Percentiles rank a stretch among this genome's conserved stretches.
Conservation (phyloP, 2,113 vertebrate genomes). For the Corythornis vintsioides region DNA sequence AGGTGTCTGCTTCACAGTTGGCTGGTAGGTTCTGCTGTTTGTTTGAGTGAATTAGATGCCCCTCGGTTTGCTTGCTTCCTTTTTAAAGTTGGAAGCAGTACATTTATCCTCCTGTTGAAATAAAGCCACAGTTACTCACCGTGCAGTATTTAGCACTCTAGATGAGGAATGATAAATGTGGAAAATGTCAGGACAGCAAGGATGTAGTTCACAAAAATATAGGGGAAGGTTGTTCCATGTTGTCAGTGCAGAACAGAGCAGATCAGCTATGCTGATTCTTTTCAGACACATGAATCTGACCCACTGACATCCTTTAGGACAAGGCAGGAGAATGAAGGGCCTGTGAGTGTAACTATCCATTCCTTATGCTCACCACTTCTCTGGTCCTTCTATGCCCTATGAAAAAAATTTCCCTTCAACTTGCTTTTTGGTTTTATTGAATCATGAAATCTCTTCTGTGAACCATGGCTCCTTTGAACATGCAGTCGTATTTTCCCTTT, state of each 20-base stretch:
- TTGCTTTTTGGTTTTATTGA: slow-evolving; percentile 38
- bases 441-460: not conserved
- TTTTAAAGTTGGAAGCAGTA: slow-evolving; percentile 36
- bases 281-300: not conserved
- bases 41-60: slow-evolving; percentile 3
- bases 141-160: slow-evolving; percentile 25
- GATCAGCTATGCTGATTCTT: not conserved
- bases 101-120: slow-evolving; percentile 48
- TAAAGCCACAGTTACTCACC: slow-evolving; percentile 15
- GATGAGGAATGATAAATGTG: not conserved
- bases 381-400: not conserved
- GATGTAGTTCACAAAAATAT: not conserved
- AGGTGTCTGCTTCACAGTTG: not conserved
- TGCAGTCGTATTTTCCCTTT: slow-evolving; percentile 1
- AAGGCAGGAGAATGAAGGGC: not conserved
- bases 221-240: not conserved
- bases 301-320: not conserved
- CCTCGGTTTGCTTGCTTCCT: slow-evolving; percentile 4
- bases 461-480: slow-evolving; percentile 29
- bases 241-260: not conserved
- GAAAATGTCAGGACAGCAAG: not conserved
- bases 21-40: slow-evolving; percentile 20
- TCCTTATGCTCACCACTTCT: not conserved
- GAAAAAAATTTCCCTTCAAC: not conserved
- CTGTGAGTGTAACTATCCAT: not conserved